These are phyloP conservation scores for Galaxias olidus DNA, from an alignment of 2,797 vertebrate species.

Conservation along the genomic window DNA sequence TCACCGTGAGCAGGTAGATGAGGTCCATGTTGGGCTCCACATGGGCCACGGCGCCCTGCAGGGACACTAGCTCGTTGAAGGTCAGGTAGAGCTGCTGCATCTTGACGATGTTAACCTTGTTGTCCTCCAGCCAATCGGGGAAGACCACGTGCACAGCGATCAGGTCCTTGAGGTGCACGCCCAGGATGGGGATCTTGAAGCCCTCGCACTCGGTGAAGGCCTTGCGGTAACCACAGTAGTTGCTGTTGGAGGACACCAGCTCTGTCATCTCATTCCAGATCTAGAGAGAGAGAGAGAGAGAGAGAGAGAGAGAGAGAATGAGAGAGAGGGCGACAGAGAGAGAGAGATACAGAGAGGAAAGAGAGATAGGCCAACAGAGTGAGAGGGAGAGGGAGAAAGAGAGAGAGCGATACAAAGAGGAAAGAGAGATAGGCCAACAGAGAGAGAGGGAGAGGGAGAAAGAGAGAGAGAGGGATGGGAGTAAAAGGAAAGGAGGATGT, in stretches of 20 bases:
- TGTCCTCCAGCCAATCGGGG: conserved; percentile 88
- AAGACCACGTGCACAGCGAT: conserved; percentile 95
- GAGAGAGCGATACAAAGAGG: not conserved
- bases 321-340: conserved; percentile 5
- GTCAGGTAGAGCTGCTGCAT: conserved; percentile 97
- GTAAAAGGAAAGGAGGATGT: not conserved
- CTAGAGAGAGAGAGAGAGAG: conserved; percentile 61
- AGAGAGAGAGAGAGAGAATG: no score
- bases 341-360: not conserved
- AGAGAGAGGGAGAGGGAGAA: not conserved
- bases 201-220: conserved; percentile 88
- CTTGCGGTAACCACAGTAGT: conserved; percentile 95
- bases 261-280: conserved; percentile 97
- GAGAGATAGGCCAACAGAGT: no score
- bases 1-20: conserved; percentile 92
- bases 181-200: conserved; percentile 96
- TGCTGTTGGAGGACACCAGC: conserved; percentile 93
- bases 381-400: not conserved
- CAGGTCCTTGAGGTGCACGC: conserved; percentile 96
- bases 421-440: no score
- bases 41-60: conserved; percentile 87
- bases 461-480: not conserved
- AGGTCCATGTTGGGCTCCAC: conserved; percentile 97
- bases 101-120: conserved; percentile 93
- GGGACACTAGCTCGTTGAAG: conserved; percentile 89